Evolutionary conservation across 1,140 invertebrate species (phyloP).

Genomic region (Leptinotarsa lineolata): DNA sequence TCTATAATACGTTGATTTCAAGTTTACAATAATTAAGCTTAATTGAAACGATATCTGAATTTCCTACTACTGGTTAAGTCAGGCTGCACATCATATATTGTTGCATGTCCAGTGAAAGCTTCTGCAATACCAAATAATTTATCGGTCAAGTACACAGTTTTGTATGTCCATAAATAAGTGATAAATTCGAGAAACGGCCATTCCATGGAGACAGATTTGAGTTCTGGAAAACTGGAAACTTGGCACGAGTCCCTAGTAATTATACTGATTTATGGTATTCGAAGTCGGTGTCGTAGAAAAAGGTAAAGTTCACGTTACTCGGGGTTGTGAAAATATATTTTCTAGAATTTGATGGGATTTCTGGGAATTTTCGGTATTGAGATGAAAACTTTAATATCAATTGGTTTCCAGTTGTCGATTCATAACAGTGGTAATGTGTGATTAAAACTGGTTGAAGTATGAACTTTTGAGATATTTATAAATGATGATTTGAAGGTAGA

Average conservation of each 20-base stretch:
- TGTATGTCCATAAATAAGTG: conserved; percentile 19
- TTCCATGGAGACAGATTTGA: conserved; percentile 16
- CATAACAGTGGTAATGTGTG: no score
- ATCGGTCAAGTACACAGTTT: conserved; percentile 14
- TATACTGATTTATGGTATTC: conserved; percentile 17
- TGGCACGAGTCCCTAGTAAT: conserved; percentile 6
- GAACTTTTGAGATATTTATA: no score
- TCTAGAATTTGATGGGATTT: not conserved
- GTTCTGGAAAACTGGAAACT: conserved; percentile 7
- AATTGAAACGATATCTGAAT: no score
- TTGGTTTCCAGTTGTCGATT: no score
- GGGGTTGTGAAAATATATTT: not conserved
- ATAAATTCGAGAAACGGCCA: conserved; percentile 10
- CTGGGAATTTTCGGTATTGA: not conserved
- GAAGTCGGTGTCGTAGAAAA: conserved; percentile 6
- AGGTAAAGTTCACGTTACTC: not conserved
- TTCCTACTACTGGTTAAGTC: no score
- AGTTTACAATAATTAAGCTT: no score
- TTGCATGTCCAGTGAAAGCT: not conserved
- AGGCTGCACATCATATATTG: no score
- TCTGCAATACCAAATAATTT: conserved; percentile 12
- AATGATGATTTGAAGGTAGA: no score
- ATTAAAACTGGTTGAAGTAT: no score
- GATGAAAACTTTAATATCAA: not conserved
- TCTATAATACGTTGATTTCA: no score